Conservation (phyloP, 2,113 vertebrate genomes). For the Semicossyphus pulcher region DNA sequence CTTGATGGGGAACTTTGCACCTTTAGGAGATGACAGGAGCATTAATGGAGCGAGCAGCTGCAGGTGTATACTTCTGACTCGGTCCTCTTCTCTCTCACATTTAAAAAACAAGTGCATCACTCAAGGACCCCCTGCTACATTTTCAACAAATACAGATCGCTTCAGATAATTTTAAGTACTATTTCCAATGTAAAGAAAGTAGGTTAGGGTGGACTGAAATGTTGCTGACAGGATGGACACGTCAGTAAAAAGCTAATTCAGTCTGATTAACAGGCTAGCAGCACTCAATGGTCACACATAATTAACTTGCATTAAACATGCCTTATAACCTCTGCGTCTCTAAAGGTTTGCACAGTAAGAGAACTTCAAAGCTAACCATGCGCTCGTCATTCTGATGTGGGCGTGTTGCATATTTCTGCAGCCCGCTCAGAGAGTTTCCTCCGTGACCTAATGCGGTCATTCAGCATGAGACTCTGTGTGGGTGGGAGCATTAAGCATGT, state of each 20-base stretch:
- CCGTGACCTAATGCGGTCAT: slow-evolving; percentile 40
- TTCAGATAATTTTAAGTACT: neutral
- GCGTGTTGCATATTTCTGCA: neutral
- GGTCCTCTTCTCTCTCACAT: no score
- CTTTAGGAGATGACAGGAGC: slow-evolving; percentile 72
- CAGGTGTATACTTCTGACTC: no score
- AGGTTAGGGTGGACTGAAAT: no score
- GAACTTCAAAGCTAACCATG: slow-evolving; percentile 6
- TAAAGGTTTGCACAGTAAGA: neutral
- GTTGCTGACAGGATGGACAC: neutral
- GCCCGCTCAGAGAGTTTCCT: slow-evolving; percentile 14
- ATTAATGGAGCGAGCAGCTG: neutral
- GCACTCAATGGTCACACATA: no score
- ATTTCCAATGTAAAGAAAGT: neutral
- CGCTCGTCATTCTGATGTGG: neutral
- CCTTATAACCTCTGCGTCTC: neutral
- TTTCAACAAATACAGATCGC: no score
- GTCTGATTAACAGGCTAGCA: no score
- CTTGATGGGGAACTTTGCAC: slow-evolving; percentile 98
- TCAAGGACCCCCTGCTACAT: no score
- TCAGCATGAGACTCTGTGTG: neutral
- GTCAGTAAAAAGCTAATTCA: no score
- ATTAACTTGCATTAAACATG: neutral
- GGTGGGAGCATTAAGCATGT: neutral
- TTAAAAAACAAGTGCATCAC: no score